Evolutionary conservation across 2,113 vertebrate genomes (phyloP), one percentile per base, ranked within the genome.

Genomic region (Aspidoscelis tigris): DNA sequence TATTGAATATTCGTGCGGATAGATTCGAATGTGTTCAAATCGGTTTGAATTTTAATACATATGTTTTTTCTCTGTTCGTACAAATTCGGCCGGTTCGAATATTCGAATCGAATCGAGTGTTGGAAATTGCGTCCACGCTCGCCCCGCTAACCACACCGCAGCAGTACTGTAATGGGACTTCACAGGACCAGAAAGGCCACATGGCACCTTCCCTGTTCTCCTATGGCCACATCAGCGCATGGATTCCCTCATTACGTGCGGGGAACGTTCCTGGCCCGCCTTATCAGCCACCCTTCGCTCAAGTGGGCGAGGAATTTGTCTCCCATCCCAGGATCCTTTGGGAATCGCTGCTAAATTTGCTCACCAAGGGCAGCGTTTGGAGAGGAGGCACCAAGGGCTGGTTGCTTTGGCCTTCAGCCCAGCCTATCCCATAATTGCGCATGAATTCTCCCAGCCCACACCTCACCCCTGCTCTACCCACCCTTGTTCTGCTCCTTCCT

Each of bases 391-490:
- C 53, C 33, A 43, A 39, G n/a, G 16, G 44, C 20, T n/a, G 16
- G 26, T 26, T 53, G 7, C 3, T 14, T n/a, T 71, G 85, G 55
- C 75, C 7, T 3, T 41, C 7, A 0, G 11, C 84, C 64, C 47
- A 22, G 50, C 66, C 9, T 1, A 18, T 18, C 21, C 26, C 3
- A 24, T 72, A 64, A 73, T 65, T 72, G 39, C 64, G 26, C 14
- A 3, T 0, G 4, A 0, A 7, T 20, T 10, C 5, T 10, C 2
- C 58, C 26, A 6, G 12, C 69, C 70, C 3, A 26, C 5, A 20
- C 26, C 77, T 11, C 7, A 1, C 26, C 66, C 11, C 44, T 18
- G 21, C 47, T 22, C 58, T 4, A 10, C 50, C 0, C 41, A 44
- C 33, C 2, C 50, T 43, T 61, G 58, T 66, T 20, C 44, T 20